A percentile compares a stretch with the other conserved stretches of the same genome.
Evolutionary conservation across 2,888 invertebrate species (phyloP).

Genomic region (Polietes domitor): DNA sequence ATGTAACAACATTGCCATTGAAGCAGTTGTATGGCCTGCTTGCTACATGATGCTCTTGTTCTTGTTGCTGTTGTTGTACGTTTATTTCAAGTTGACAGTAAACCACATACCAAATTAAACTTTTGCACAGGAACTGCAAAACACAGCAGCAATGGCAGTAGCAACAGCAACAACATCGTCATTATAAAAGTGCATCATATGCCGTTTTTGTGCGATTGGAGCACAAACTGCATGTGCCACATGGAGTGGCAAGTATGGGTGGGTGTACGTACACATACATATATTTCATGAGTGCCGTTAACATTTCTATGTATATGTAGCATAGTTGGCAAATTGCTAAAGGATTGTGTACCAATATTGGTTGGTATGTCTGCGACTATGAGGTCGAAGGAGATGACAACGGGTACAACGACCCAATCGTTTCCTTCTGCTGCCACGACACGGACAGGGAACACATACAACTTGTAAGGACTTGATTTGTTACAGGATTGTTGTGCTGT

Average conservation of each 20-base stretch:
- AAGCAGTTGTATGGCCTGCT: background rate
- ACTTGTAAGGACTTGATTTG: constrained; percentile 25
- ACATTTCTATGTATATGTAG: constrained; percentile 1
- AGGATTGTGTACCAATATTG: constrained; percentile 46
- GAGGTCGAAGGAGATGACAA: background rate
- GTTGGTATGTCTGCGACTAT: background rate
- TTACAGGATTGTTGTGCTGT: constrained; percentile 3
- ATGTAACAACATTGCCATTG: constrained; percentile 45
- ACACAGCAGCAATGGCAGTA: no score
- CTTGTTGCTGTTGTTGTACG: constrained; percentile 7
- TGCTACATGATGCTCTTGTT: background rate
- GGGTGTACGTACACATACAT: background rate
- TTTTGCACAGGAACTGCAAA: background rate
- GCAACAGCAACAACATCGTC: background rate
- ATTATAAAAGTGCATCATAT: constrained; percentile 57
- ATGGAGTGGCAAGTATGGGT: background rate
- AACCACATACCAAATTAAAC: constrained; percentile 65
- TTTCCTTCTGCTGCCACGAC: constrained; percentile 8
- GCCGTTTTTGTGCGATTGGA: constrained; percentile 37
- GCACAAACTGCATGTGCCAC: constrained; percentile 10
- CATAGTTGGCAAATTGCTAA: constrained; percentile 49
- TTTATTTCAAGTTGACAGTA: constrained; percentile 59
- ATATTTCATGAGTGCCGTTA: background rate
- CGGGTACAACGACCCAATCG: constrained; percentile 18
- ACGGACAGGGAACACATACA: background rate